Conservation (phyloP, 2,113 vertebrate species). For the Seriola dumerili region DNA sequence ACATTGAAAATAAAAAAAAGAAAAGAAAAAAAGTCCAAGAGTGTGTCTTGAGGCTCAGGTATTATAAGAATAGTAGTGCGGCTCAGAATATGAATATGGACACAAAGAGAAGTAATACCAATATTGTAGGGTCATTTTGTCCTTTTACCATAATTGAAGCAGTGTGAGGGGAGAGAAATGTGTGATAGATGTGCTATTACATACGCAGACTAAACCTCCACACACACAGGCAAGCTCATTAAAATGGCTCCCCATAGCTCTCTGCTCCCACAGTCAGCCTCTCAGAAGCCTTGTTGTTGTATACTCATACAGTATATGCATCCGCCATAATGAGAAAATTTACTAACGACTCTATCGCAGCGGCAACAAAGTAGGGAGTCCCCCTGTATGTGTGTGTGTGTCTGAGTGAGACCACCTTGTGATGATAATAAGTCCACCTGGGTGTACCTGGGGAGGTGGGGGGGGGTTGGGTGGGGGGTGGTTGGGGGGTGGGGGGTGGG, state of each 20-base stretch:
- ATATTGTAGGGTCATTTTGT: constrained; percentile 39
- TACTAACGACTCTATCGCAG: not conserved
- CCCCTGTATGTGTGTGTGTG: constrained; percentile 7
- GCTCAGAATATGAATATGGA: constrained; percentile 21
- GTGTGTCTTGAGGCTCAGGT: not conserved
- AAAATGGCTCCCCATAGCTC: constrained; percentile 66
- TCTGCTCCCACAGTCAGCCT: constrained; percentile 38
- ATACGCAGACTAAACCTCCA: constrained; percentile 1
- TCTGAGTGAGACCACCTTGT: constrained; percentile 1
- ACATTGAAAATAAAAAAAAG: not conserved
- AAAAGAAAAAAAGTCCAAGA: not conserved
- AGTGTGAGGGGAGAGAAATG: constrained; percentile 18
- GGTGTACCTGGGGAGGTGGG: constrained; percentile 26
- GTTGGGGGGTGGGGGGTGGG: not conserved
- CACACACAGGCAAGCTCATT: constrained; percentile 50
- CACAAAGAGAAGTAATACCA: constrained; percentile 5
- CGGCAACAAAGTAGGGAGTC: constrained; percentile 18
- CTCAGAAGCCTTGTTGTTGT: constrained; percentile 34
- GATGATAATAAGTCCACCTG: constrained; percentile 48
- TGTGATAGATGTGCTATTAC: constrained; percentile 48
- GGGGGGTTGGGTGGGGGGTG: not conserved
- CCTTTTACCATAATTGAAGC: constrained; percentile 44
- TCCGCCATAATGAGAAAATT: constrained; percentile 37
- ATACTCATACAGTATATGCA: constrained; percentile 25
- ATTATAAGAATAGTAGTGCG: not conserved